phyloP scores from a whole-genome alignment of 2,888 invertebrate species.

The Aplocera efformata region DNA sequence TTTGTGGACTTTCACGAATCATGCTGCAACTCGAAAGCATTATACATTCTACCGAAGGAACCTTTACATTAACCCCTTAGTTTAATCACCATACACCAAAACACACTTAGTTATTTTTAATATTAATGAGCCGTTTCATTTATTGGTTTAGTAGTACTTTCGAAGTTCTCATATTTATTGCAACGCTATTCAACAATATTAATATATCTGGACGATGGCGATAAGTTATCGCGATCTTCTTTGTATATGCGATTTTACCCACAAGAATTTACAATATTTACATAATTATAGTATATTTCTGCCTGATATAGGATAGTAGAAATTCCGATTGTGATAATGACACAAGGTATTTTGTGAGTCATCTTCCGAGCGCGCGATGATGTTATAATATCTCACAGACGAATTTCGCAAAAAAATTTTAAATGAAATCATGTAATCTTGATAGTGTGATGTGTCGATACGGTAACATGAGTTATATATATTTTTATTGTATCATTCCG shows the following conservation, averaged over 20 bases:
- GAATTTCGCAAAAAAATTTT: slow-evolving; percentile 49
- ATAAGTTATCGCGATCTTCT: slow-evolving; percentile 38
- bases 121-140: neutral
- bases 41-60: slow-evolving; percentile 26
- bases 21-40: slow-evolving; percentile 42
- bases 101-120: neutral
- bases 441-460: slow-evolving; percentile 21
- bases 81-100: no score
- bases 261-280: slow-evolving; percentile 36
- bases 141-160: no score
- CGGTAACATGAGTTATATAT: no score
- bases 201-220: slow-evolving; percentile 11
- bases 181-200: no score
- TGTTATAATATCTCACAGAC: slow-evolving; percentile 41
- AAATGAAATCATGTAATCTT: slow-evolving; percentile 48
- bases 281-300: slow-evolving; percentile 32
- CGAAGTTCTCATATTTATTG: no score
- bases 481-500: no score
- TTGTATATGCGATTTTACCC: slow-evolving; percentile 18
- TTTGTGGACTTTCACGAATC: slow-evolving; percentile 67
- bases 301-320: slow-evolving; percentile 38
- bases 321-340: slow-evolving; percentile 46
- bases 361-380: slow-evolving; percentile 39
- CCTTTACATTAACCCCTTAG: no score
- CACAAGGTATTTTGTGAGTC: slow-evolving; percentile 42